Evolutionary conservation across 1,140 invertebrate genomes (phyloP), one percentile per base, ranked within the genome.

Genomic region (Cataglyphis hispanica): DNA sequence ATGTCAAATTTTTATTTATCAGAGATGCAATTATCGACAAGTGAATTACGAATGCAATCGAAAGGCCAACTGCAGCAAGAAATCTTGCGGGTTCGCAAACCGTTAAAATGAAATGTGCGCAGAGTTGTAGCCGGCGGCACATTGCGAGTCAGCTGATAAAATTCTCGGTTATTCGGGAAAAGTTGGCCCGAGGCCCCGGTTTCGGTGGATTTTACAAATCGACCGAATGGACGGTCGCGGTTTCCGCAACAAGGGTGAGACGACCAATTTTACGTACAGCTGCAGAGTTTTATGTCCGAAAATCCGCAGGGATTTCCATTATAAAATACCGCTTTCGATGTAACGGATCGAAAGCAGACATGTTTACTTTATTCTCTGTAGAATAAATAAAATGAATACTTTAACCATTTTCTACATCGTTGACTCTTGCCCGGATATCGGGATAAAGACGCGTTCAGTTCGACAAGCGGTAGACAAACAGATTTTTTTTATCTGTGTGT

Each of bases 101-200:
- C 78, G 43, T 72, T 83, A 74, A 74, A 34, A 74, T 60, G 67
- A 83, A 74, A 83, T 74, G 78, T 60, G 40, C 53, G 40, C 27
- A 37, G 66, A 34, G 25, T 43, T 81, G 53, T 43, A 46, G 66
- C 50, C 50, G 53, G 50, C 34, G 64, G 25, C 37, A 5, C 46
- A 34, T 70, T 53, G 37, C 67, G 67, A 83, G 67, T 83, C 67
- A 74, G 67, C 78, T 74, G 78, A 83, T 83, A 74, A 83, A 83
- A 83, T 31, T 60, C 50, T 5, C 64, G 16, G 22, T 31, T 81
- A 81, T 72, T 43, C 50, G 53, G 40, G 27, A 60, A 40, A 83
- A 74, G 50, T 80, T 16, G 25, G 22, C 67, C 37, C 53, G 66
- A 16, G 37, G n/a, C n/a, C n/a, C n/a, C n/a, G 31, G 74, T 5